phyloP scores from a whole-genome alignment of 2,888 invertebrate species.

The Pyrrhia umbra region DNA sequence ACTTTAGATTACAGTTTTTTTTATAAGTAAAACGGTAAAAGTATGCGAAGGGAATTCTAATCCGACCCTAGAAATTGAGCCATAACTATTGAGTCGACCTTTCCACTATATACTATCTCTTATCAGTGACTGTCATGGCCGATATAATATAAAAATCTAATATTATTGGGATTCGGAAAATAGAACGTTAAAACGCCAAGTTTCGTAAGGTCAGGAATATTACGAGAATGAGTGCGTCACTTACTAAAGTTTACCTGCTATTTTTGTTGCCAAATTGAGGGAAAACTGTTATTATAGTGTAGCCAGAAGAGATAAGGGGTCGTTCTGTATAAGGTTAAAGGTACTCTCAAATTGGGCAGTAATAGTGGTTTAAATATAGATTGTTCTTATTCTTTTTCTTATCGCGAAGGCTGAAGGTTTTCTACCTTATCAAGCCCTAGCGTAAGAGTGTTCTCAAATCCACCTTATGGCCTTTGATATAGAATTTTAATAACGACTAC shows the following conservation, averaged over 20 bases:
- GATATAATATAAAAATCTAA: conserved; percentile 32
- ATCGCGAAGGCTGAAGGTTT: too few species aligned
- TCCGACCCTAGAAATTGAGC: conserved; percentile 25
- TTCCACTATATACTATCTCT: conserved; percentile 7
- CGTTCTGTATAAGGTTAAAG: background rate
- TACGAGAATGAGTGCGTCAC: background rate
- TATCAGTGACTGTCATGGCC: conserved; percentile 27
- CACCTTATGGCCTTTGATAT: too few species aligned
- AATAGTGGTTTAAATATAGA: background rate
- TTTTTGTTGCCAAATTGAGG: background rate
- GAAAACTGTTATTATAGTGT: background rate
- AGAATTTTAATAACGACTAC: too few species aligned
- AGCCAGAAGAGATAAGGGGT: background rate
- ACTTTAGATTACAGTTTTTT: too few species aligned
- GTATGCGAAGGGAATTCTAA: conserved; percentile 12
- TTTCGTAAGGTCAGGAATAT: conserved; percentile 20
- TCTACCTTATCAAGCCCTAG: too few species aligned
- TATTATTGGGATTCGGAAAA: conserved; percentile 12
- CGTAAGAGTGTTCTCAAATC: too few species aligned
- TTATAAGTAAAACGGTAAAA: too few species aligned
- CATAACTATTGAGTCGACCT: conserved; percentile 37
- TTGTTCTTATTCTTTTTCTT: too few species aligned
- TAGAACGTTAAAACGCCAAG: background rate
- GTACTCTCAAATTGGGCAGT: background rate
- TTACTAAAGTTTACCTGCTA: background rate